Conservation (phyloP, 2,113 vertebrate species). For the Danio rerio region GRCz12tu NC_133176.1:1942001-1942500, state of each 20-base stretch:
- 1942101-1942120: not conserved
- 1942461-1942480: too few species aligned
- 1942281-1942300: too few species aligned
- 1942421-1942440: too few species aligned
- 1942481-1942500: too few species aligned
- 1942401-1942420: too few species aligned
- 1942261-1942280: not conserved
- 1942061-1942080: not conserved
- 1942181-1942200: too few species aligned
- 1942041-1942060: constrained; percentile 2
- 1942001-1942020: constrained; percentile 8
- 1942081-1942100: constrained; percentile 9
- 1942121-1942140: not conserved
- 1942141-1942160: not conserved
- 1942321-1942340: too few species aligned
- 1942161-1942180: not conserved
- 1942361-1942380: too few species aligned
- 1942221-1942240: not conserved
- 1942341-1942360: too few species aligned
- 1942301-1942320: too few species aligned
- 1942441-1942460: too few species aligned
- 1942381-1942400: too few species aligned
- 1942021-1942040: constrained; percentile 12
- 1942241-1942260: not conserved
- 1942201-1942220: not conserved